Base-by-base conservation (phyloP, 2,888 invertebrate genomes). In the Anarsia innoxiella region DNA sequence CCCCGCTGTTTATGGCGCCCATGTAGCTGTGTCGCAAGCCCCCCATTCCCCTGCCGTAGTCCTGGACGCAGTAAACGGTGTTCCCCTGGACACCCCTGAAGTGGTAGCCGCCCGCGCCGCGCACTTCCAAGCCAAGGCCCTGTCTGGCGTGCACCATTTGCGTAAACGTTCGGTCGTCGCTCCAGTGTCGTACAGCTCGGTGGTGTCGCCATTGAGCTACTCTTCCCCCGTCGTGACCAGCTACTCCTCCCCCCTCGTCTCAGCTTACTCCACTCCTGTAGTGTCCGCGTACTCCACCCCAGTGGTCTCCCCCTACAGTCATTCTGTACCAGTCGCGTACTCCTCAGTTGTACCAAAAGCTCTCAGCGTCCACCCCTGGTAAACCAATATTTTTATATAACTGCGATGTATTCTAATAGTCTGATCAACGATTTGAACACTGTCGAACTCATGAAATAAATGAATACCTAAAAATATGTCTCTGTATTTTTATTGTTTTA, bases 41-140 rank as follows among this genome's bases (percentile, higher is more conserved):
- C 74, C 73, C 29, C 69, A 76, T 62, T 66, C 79, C 1, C 83
- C 85, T 23, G 84, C 83, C 25, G 71, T 83, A 12, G 75, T 82
- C 23, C 51, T 84, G 52, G 78, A 80, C 34, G 68, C 83, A 27
- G 71, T 72, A 29, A 59, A 74, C 48, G 83, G 84, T 36, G 84
- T 84, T 9, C 84, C 85, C 23, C 64, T 86, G 32, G 83, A 86
- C 54, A 85, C 85, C 10, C 79, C 82, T 44, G 84, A 80, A 43
- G 84, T 85, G 6, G 82, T 85, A 34, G 80, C 83, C 38, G 85
- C 83, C 23, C 80, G 79, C 39, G 72, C 73, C 32, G 75, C 71
- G 5, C 84, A 82, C 66, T 80, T 58, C 70, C 76, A 79, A 38
- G 77, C 83, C 33, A 82, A 80, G 61, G 80, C 79, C 33, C 56